A percentile compares a stretch with the other conserved stretches of the same genome.
Conservation (phyloP, 2,113 vertebrate genomes). For the Brachyhypopomus gauderio region DNA sequence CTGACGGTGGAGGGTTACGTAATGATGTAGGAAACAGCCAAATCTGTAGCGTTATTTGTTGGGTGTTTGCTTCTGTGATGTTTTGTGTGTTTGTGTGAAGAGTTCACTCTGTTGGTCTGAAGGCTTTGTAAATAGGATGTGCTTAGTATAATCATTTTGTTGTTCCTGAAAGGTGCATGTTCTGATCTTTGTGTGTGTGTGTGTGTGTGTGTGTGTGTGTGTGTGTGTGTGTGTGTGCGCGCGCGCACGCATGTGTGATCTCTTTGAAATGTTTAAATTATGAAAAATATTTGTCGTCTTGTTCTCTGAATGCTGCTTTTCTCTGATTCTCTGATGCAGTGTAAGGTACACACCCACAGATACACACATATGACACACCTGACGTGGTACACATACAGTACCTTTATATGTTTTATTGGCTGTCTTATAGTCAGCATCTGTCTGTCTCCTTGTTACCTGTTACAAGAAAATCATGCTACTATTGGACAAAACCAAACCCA, state of each 20-base stretch:
- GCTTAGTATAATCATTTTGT: slow-evolving; percentile 36
- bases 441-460: slow-evolving; percentile 7
- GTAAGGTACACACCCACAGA: slow-evolving; percentile 3
- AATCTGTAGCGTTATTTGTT: slow-evolving; percentile 18
- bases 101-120: slow-evolving; percentile 43
- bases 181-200: background rate
- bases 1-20: background rate
- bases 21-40: background rate
- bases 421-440: slow-evolving; percentile 4
- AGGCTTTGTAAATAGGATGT: slow-evolving; percentile 57
- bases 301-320: slow-evolving; percentile 48
- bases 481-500: slow-evolving; percentile 20
- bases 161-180: slow-evolving; percentile 20
- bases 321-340: slow-evolving; percentile 34
- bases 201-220: background rate
- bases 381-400: background rate
- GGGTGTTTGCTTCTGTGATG: slow-evolving; percentile 8
- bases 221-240: slow-evolving; percentile 25
- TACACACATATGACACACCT: background rate
- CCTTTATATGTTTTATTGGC: slow-evolving; percentile 4
- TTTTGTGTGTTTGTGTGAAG: slow-evolving; percentile 39
- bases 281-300: slow-evolving; percentile 39
- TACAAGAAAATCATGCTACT: slow-evolving; percentile 3
- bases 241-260: background rate
- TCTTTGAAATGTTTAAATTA: slow-evolving; percentile 1